phyloP scores from a whole-genome alignment of 2,113 vertebrate genomes.

The Mohoua ochrocephala region DNA sequence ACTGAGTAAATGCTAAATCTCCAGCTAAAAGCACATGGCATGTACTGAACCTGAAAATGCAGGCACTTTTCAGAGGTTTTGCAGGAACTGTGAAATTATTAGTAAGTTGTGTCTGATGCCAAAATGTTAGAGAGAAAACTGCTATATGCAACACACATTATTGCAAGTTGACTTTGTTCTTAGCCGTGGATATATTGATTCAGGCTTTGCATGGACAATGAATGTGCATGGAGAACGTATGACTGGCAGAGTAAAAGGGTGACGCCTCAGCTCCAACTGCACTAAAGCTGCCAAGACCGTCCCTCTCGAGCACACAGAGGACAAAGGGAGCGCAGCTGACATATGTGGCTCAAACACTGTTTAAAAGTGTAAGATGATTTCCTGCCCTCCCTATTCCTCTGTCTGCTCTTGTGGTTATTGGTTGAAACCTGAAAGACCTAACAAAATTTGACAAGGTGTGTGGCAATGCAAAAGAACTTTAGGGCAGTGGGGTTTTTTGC shows the following conservation, averaged over 20 bases:
- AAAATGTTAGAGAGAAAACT: background rate
- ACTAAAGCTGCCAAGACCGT: background rate
- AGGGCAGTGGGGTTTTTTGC: accelerated
- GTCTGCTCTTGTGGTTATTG: background rate
- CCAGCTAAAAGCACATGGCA: background rate
- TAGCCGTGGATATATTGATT: background rate
- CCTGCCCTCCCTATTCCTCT: background rate
- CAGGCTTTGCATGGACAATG: background rate
- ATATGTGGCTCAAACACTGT: background rate
- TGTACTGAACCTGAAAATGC: background rate
- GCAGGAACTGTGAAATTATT: background rate
- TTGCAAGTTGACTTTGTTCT: background rate
- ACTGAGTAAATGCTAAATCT: background rate
- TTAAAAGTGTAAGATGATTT: background rate
- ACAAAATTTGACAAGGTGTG: background rate
- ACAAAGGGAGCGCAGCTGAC: background rate
- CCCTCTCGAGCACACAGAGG: background rate
- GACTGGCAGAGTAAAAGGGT: background rate
- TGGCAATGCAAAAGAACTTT: background rate
- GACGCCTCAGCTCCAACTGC: background rate
- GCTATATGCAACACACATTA: background rate
- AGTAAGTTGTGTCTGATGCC: background rate
- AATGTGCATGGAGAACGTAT: accelerated
- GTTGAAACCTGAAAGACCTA: background rate
- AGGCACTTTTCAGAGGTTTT: background rate